Evolutionary conservation across 2,113 vertebrate species (phyloP).

Genomic region (Esox niger): DNA sequence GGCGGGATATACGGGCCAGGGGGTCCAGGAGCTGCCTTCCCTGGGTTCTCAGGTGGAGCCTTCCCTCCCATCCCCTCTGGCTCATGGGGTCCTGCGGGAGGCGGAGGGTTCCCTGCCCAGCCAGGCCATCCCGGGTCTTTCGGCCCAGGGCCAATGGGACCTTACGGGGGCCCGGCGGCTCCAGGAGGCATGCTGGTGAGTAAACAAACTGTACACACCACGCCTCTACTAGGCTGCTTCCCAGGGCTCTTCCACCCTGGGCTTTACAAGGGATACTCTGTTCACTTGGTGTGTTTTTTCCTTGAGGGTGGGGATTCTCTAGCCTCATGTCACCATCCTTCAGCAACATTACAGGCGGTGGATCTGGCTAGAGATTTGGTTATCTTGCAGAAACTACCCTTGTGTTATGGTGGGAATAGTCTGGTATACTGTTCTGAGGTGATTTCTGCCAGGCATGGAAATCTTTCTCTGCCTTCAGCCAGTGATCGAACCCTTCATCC

Average conservation of each 20-base stretch:
- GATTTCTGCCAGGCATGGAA: neutral
- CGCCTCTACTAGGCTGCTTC: slow-evolving; percentile 26
- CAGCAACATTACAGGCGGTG: no score
- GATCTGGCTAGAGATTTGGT: slow-evolving; percentile 8
- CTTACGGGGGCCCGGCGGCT: slow-evolving; percentile 66
- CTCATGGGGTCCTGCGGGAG: slow-evolving; percentile 68
- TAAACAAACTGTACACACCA: slow-evolving; percentile 1
- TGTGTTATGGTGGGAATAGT: neutral
- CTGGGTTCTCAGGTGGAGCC: slow-evolving; percentile 61
- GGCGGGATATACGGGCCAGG: slow-evolving; percentile 71
- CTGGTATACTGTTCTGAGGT: slow-evolving; percentile 10
- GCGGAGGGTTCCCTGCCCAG: slow-evolving; percentile 64
- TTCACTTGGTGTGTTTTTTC: neutral
- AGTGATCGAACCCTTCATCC: no score
- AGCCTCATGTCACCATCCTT: neutral
- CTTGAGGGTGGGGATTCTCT: slow-evolving; percentile 32
- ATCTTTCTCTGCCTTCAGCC: no score
- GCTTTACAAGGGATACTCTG: slow-evolving; percentile 7
- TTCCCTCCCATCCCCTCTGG: slow-evolving; percentile 71
- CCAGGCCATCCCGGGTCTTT: slow-evolving; percentile 55
- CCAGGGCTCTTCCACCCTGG: neutral
- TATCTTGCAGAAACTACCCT: neutral
- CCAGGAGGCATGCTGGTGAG: slow-evolving; percentile 74
- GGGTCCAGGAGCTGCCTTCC: slow-evolving; percentile 60
- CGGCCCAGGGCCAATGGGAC: slow-evolving; percentile 62